Evolutionary conservation across 2,888 invertebrate species (phyloP).

Genomic region (Dasysyrphus tricinctus): DNA sequence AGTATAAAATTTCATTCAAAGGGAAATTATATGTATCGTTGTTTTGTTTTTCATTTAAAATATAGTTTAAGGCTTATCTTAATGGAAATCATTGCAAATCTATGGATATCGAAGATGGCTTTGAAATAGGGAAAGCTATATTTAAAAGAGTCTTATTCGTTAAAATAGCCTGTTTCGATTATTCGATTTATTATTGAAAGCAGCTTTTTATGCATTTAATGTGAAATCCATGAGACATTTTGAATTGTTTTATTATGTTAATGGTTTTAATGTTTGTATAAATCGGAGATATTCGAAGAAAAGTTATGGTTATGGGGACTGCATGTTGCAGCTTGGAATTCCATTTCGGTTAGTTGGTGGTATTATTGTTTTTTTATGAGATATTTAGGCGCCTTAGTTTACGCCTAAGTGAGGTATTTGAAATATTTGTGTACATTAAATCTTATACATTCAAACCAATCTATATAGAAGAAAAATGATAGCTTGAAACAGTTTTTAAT

Average conservation of each 20-base stretch:
- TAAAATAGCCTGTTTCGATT: constrained; percentile 25
- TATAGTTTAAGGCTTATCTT: constrained; percentile 14
- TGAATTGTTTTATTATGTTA: constrained; percentile 55
- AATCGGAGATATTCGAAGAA: constrained; percentile 50
- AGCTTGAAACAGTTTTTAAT: background rate
- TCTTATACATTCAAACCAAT: too few species aligned
- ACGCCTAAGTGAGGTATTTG: background rate
- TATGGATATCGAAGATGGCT: constrained; percentile 11
- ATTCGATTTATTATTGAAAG: constrained; percentile 34
- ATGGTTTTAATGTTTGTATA: constrained; percentile 50
- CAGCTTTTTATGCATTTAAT: constrained; percentile 50
- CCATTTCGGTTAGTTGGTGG: background rate
- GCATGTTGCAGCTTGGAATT: constrained; percentile 43
- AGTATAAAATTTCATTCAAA: constrained; percentile 2
- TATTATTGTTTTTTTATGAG: background rate
- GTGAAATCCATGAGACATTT: constrained; percentile 61
- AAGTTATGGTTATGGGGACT: constrained; percentile 65
- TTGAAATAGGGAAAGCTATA: background rate
- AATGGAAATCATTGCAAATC: constrained; percentile 55
- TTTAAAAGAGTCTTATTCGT: constrained; percentile 3
- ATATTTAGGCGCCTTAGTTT: constrained; percentile 1
- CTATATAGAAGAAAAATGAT: background rate
- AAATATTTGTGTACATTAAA: background rate
- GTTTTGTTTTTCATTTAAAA: constrained; percentile 1
- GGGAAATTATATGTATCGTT: background rate